phyloP scores from a whole-genome alignment of 2,797 vertebrate species.

The Artibeus lituratus region DNA sequence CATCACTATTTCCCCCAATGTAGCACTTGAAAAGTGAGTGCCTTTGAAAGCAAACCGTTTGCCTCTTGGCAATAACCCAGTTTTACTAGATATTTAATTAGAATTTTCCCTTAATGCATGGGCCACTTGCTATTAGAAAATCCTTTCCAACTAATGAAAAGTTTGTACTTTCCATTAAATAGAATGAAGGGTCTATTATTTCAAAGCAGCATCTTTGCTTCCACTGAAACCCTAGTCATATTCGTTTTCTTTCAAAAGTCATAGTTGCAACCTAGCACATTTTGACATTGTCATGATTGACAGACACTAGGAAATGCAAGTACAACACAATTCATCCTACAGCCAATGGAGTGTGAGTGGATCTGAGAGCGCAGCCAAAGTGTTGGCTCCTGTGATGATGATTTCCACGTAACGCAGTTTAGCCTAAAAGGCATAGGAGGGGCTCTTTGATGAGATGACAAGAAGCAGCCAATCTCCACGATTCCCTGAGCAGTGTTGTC shows the following conservation, averaged over 20 bases:
- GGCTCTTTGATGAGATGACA: background rate
- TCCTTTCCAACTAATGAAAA: background rate
- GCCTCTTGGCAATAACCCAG: background rate
- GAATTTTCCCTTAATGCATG: background rate
- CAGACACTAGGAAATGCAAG: background rate
- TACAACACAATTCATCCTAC: background rate
- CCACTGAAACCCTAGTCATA: background rate
- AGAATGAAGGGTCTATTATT: background rate
- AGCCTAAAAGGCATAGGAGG: background rate
- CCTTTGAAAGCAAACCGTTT: background rate
- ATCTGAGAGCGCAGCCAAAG: background rate
- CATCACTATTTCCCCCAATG: background rate
- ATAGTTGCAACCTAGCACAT: background rate
- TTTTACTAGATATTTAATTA: slow-evolving; percentile 16
- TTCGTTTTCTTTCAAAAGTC: slow-evolving; percentile 23
- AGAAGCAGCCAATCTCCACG: background rate
- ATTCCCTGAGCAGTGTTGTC: background rate
- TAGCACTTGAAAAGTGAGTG: background rate
- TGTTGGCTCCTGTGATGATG: background rate
- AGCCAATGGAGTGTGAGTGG: background rate
- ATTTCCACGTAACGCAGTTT: background rate
- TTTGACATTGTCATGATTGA: background rate
- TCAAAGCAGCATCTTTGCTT: background rate
- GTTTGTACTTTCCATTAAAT: background rate
- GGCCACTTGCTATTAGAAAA: slow-evolving; percentile 30